Base-by-base conservation (phyloP, 2,888 invertebrate genomes). In the Cantharis lateralis region DNA sequence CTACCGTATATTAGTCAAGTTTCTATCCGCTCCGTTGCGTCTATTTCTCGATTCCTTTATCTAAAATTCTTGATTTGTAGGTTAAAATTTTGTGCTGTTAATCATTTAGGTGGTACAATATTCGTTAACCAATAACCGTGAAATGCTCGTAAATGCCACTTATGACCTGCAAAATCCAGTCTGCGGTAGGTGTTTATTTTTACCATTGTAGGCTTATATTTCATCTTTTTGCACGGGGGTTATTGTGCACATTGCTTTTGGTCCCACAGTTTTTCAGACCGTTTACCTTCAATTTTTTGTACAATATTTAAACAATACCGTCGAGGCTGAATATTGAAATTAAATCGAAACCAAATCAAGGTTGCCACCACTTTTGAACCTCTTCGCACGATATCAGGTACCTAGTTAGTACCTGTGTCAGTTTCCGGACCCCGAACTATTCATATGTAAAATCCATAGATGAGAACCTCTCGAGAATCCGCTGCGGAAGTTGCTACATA, bases 281-380 rank as follows among this genome's bases (percentile, higher is more conserved):
- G 74, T 72, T 74, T 74, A 77, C 74, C 77, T 77, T 77, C 77
- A 62, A 69, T 16, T 70, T 77, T 77, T 74, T 77, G 71, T 62
- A 26, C 68, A 48, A 77, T 74, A 20, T 66, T 74, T 74, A 71
- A 77, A 77, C 77, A 77, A 77, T 77, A 77, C 62, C 69, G 18
- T 20, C 74, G 74, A 77, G 77, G 77, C 75, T 72, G 68, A 68
- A 75, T 70, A 72, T 72, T 72, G 69, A 77, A 75, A 76, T 77
- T 70, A 71, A 77, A 78, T 79, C 80, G 76, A 78, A 78, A 48
- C n/a, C 72, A 73, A 66, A 76, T 80, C 81, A 81, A 80, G 80
- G 79, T 76, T 75, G 76, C 78, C 76, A n/a, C 64, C 64, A 74
- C 79, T 81, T 75, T 79, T 77, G 76, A 76, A 80, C 79, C 76